Evolutionary conservation across 2,797 vertebrate species (phyloP).

Genomic region (Schizopygopsis malacanthus): DNA sequence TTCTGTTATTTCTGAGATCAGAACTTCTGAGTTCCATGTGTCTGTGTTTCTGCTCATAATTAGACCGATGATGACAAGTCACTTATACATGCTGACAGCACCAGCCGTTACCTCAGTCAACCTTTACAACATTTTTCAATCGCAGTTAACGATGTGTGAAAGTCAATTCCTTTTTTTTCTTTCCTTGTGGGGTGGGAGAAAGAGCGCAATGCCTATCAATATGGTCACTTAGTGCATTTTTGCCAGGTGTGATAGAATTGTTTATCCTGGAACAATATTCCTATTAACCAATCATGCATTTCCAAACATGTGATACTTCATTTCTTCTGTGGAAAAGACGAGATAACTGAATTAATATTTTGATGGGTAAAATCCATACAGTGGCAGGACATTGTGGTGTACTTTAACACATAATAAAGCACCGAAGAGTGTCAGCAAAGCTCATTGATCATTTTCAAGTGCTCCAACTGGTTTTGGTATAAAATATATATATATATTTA

Average conservation of each 20-base stretch:
- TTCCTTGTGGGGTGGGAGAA: not conserved
- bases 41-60: conserved; percentile 46
- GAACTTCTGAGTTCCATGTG: conserved; percentile 22
- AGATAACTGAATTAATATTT: not conserved
- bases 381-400: not conserved
- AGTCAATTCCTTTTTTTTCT: not conserved
- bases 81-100: conserved; percentile 21
- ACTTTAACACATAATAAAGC: conserved; percentile 6
- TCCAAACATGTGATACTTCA: not conserved
- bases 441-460: not conserved
- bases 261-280: not conserved
- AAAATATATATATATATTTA: not conserved
- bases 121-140: conserved; percentile 28
- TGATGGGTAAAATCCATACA: not conserved
- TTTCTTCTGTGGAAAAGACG: not conserved
- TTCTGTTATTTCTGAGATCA: conserved; percentile 27
- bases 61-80: conserved; percentile 46
- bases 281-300: not conserved
- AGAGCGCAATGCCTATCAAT: not conserved
- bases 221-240: not conserved
- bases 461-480: not conserved
- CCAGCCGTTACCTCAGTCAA: conserved; percentile 45
- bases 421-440: not conserved
- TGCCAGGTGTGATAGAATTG: not conserved
- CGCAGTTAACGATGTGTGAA: not conserved